Evolutionary conservation across 1,140 invertebrate species (phyloP).

Genomic region (Drosophila punjabiensis): DNA sequence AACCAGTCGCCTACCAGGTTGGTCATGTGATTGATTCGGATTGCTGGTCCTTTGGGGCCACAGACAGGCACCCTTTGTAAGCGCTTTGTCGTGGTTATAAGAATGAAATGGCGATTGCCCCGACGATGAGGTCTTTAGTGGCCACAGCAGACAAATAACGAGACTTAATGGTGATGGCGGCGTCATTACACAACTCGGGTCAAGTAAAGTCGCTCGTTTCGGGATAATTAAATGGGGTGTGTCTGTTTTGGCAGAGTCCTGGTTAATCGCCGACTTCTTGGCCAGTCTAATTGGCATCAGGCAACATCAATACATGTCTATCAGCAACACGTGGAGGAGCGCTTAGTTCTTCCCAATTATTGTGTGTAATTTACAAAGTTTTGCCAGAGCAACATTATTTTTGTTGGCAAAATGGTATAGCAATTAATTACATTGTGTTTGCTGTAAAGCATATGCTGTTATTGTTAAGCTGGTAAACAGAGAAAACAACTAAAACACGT

Average conservation of each 20-base stretch:
- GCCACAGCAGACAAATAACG: constrained; percentile 18
- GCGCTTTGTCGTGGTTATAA: not conserved
- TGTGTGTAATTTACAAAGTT: constrained; percentile 5
- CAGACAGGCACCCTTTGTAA: not conserved
- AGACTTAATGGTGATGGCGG: constrained; percentile 13
- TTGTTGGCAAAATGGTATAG: not conserved
- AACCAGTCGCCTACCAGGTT: constrained; percentile 4
- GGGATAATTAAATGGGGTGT: constrained; percentile 22
- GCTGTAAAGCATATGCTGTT: constrained; percentile 16
- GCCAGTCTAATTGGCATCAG: constrained; percentile 9
- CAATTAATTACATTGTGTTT: constrained; percentile 15
- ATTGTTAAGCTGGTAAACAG: constrained; percentile 15
- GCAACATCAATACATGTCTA: not conserved
- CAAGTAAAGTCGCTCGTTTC: constrained; percentile 6
- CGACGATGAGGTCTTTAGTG: constrained; percentile 2
- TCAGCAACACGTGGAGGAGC: constrained; percentile 11
- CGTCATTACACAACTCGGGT: constrained; percentile 4
- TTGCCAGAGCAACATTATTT: not conserved
- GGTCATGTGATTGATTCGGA: constrained; percentile 15
- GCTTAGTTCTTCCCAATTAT: not conserved
- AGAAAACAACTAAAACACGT: constrained; percentile 10
- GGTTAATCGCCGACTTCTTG: constrained; percentile 3
- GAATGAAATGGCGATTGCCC: constrained; percentile 4
- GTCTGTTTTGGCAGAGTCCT: not conserved
- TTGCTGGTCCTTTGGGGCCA: constrained; percentile 13